Evolutionary conservation across 1,140 invertebrate genomes (phyloP).

Genomic region (Lepidurus arcticus): DNA sequence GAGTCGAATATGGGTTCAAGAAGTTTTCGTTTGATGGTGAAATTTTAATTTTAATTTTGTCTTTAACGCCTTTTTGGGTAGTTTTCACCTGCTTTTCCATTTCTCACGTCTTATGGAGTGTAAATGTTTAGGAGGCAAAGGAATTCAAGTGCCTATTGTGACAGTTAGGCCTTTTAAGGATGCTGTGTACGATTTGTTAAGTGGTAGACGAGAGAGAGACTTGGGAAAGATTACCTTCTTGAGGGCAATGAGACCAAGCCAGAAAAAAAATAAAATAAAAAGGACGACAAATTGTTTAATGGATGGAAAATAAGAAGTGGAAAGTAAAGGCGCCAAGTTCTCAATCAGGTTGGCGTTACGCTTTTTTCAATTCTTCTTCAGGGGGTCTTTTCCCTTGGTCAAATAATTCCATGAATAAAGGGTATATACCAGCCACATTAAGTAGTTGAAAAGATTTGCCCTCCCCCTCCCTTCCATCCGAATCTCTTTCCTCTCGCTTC

Average conservation of each 20-base stretch:
- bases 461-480: not conserved
- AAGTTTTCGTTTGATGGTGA: no score
- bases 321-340: conserved; percentile 12
- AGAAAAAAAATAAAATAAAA: not conserved
- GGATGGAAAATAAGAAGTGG: not conserved
- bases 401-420: not conserved
- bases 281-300: not conserved
- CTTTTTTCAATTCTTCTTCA: conserved; percentile 2
- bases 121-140: not conserved
- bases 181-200: not conserved
- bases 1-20: no score
- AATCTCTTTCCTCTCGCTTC: conserved; percentile 12
- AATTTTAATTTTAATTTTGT: not conserved
- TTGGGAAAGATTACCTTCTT: not conserved
- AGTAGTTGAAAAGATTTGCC: not conserved
- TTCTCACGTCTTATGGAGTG: not conserved
- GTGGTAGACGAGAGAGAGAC: not conserved
- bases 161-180: conserved; percentile 9
- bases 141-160: not conserved
- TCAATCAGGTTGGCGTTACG: conserved; percentile 17
- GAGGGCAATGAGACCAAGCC: not conserved
- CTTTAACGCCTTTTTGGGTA: not conserved
- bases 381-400: not conserved
- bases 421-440: not conserved
- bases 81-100: not conserved